Evolutionary conservation across 2,113 vertebrate species (phyloP).

Genomic region (Brachypodius melanocephalos): DNA sequence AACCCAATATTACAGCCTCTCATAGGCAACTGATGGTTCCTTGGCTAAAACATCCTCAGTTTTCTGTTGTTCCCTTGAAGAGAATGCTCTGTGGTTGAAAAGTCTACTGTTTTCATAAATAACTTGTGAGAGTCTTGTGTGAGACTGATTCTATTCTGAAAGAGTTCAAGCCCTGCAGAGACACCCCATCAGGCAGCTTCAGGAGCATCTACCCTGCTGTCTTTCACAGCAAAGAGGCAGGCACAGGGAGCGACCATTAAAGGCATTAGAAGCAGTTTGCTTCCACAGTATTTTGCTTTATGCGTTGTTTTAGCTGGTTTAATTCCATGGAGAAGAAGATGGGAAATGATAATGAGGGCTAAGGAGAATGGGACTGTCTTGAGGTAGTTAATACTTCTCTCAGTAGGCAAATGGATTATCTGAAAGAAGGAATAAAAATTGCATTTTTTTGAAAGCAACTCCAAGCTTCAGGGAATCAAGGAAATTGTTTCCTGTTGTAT

Average conservation of each 20-base stretch:
- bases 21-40: background rate
- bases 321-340: background rate
- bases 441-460: background rate
- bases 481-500: background rate
- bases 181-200: background rate
- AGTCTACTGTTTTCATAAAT: background rate
- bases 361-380: background rate
- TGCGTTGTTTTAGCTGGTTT: background rate
- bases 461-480: background rate
- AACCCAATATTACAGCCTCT: background rate
- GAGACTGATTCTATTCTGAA: background rate
- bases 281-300: background rate
- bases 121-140: background rate
- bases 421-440: background rate
- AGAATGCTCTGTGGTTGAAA: background rate
- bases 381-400: background rate
- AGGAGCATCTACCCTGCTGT: background rate
- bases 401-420: background rate
- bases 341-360: background rate
- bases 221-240: background rate
- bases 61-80: background rate
- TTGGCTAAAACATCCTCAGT: background rate
- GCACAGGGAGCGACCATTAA: background rate
- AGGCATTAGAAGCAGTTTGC: background rate
- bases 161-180: background rate